phyloP scores from a whole-genome alignment of 2,888 invertebrate species.

The Tenthredo livida region DNA sequence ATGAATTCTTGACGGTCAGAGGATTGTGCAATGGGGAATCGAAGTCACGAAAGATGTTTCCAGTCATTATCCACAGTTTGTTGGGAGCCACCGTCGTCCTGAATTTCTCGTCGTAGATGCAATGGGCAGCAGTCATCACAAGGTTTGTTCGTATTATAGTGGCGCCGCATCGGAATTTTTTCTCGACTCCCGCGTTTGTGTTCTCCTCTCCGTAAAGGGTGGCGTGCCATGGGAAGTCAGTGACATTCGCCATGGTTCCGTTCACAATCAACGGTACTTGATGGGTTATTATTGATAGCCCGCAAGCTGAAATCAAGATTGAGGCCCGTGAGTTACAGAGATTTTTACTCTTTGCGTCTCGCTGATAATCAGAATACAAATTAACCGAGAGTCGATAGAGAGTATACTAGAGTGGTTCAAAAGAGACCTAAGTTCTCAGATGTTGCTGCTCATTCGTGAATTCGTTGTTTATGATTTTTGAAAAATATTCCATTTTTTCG shows the following conservation, averaged over 20 bases:
- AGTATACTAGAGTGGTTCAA: too few species aligned
- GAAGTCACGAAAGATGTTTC: slow-evolving; percentile 74
- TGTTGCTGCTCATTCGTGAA: too few species aligned
- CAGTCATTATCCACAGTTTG: slow-evolving; percentile 69
- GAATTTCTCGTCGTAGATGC: slow-evolving; percentile 71
- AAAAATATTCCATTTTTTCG: too few species aligned
- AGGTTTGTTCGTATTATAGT: slow-evolving; percentile 73
- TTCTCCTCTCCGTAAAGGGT: slow-evolving; percentile 68
- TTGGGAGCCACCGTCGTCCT: slow-evolving; percentile 61
- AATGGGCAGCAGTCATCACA: slow-evolving; percentile 78
- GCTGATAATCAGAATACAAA: background rate
- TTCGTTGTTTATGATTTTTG: too few species aligned
- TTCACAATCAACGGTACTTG: slow-evolving; percentile 68
- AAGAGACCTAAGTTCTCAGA: too few species aligned
- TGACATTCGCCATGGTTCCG: slow-evolving; percentile 66
- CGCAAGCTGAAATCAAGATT: slow-evolving; percentile 71
- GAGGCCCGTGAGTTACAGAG: background rate
- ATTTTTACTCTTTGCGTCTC: background rate
- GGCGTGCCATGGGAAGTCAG: slow-evolving; percentile 77
- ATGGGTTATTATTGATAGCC: slow-evolving; percentile 61
- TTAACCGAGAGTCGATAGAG: background rate
- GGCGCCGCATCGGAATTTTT: slow-evolving; percentile 74
- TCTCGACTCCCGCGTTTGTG: slow-evolving; percentile 56
- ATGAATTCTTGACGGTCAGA: slow-evolving; percentile 62
- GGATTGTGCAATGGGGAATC: slow-evolving; percentile 63